Conservation (phyloP, 2,888 invertebrate species). For the Teinopalpus imperialis region DNA sequence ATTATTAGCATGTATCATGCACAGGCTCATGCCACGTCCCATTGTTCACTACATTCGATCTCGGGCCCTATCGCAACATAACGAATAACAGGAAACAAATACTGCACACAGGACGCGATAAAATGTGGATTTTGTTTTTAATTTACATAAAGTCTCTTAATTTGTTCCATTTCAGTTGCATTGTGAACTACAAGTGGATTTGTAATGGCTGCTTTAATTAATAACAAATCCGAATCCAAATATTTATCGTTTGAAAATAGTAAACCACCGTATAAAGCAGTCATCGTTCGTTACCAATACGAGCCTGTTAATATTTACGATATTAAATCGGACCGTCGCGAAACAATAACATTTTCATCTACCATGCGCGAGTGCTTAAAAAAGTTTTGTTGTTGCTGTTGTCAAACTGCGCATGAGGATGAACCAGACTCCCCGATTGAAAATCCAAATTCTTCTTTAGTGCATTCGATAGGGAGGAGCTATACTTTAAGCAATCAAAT, state of each 20-base stretch:
- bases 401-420: constrained; percentile 39
- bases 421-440: constrained; percentile 44
- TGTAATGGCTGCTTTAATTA: constrained; percentile 48
- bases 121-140: constrained; percentile 59
- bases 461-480: constrained; percentile 53
- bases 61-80: constrained; percentile 46
- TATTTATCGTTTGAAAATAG: constrained; percentile 57
- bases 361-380: constrained; percentile 45
- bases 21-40: constrained; percentile 20
- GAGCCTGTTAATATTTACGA: constrained; percentile 58
- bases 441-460: constrained; percentile 54
- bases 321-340: constrained; percentile 33
- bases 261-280: constrained; percentile 36
- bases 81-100: constrained; percentile 67
- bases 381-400: constrained; percentile 50
- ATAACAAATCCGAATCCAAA: constrained; percentile 44
- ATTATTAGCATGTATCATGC: no score
- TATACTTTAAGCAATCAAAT: constrained; percentile 51
- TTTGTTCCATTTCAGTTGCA: constrained; percentile 48
- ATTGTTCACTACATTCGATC: constrained; percentile 43
- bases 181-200: constrained; percentile 24
- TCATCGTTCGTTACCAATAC: constrained; percentile 34
- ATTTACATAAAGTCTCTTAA: constrained; percentile 45
- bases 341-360: constrained; percentile 38
- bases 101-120: constrained; percentile 65